Evolutionary conservation across 2,888 invertebrate species (phyloP), one percentile per base, ranked within the genome.

Genomic region (Elysia crispata): DNA sequence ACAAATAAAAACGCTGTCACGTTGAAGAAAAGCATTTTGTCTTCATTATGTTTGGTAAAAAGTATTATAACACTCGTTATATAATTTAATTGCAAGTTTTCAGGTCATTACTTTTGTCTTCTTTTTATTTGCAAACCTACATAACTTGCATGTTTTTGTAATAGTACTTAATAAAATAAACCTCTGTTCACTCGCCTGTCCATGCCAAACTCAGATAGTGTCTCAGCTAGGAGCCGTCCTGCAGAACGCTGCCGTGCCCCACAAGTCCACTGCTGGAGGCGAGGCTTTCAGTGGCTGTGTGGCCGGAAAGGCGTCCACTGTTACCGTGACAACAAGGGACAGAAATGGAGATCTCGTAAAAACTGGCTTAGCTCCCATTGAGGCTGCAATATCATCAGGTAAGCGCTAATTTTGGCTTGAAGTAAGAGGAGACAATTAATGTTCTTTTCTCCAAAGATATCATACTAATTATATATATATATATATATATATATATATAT

Each of bases 211-310:
- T 11, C 41, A 41, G 41, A 41, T 41, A 41, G 82, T 92, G 30
- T 83, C 86, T 31, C 89, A 86, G 62, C 83, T 91, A 20, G 93
- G 93, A 13, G 85, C 86, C 76, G 86, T 93, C 8, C 88, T 89
- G 76, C 91, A 91, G 49, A 92, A 91, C 84, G 90, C 91, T 83
- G 92, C 92, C 20, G 89, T 92, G 67, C 91, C 92, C 1, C 90
- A 89, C 81, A 92, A 92, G 84, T 91, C 92, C 0, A 90, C 89
- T 28, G 92, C 92, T 23, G 90, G 89, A 13, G 93, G 93, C 11
- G 92, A 92, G 80, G 92, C 92, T 13, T 86, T 92, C 70, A 90
- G 89, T 80, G 87, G 89, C 62, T 92, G 91, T 79, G 87, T 87
- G 72, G 88, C 88, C 1, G 91, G 91, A 28, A 85, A 88, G 76